These are phyloP conservation scores for Dallia pectoralis DNA, from an alignment of 2,797 vertebrate genomes.

Conservation along the genomic window DNA sequence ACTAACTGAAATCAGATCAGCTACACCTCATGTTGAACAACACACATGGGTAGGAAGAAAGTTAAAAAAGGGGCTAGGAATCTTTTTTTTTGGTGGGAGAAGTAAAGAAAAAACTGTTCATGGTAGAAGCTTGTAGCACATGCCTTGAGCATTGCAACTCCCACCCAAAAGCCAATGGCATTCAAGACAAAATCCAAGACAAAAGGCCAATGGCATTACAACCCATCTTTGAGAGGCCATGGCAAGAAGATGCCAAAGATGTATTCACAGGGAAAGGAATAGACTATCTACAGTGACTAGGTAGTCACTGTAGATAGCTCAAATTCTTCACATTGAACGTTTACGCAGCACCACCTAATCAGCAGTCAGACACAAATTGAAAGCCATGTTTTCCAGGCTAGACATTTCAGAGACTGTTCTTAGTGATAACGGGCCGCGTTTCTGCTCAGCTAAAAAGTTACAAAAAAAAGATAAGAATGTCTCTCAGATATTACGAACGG, in stretches of 20 bases:
- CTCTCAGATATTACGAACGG: conserved; percentile 3
- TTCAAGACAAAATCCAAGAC: too few species aligned
- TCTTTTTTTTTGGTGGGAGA: neutral
- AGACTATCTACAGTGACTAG: too few species aligned
- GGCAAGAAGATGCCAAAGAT: too few species aligned
- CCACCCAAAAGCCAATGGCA: too few species aligned
- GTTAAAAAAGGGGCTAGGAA: conserved; percentile 17
- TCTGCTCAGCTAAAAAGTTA: too few species aligned
- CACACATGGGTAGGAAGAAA: conserved; percentile 9
- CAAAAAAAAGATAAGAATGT: too few species aligned
- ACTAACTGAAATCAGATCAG: conserved; percentile 8
- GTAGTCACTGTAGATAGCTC: conserved; percentile 34
- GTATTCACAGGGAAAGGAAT: neutral
- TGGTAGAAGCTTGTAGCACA: too few species aligned
- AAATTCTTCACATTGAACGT: conserved; percentile 29
- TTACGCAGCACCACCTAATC: conserved; percentile 6
- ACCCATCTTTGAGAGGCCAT: too few species aligned
- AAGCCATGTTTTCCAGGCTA: conserved; percentile 9
- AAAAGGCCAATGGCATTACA: too few species aligned
- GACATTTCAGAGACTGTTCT: conserved; percentile 5
- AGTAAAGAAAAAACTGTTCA: too few species aligned
- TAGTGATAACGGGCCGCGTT: neutral
- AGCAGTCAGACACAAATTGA: conserved; percentile 10
- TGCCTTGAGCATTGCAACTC: too few species aligned
- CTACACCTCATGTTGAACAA: conserved; percentile 21